These are phyloP conservation scores for Erpobdella octoculata DNA, from an alignment of 2,888 invertebrate species.

Conservation along the genomic window DNA sequence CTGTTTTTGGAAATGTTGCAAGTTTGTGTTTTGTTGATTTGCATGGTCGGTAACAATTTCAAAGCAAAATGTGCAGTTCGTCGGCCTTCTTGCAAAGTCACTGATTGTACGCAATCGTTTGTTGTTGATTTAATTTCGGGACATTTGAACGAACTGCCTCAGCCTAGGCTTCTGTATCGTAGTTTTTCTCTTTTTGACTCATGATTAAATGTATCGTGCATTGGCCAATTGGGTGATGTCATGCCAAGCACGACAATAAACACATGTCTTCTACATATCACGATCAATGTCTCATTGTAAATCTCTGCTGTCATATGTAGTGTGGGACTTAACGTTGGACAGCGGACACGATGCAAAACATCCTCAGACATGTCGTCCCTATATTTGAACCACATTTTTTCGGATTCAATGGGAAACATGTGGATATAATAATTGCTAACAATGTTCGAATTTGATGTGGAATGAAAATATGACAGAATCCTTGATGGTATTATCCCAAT, in stretches of 20 bases:
- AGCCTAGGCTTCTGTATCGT: background rate
- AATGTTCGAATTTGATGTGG: background rate
- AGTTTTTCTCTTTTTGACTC: background rate
- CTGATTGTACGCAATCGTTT: background rate
- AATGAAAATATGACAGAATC: background rate
- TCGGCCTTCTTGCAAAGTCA: background rate
- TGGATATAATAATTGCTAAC: background rate
- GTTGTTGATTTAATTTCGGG: background rate
- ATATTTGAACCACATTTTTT: background rate
- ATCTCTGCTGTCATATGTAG: background rate
- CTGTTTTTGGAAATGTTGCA: background rate
- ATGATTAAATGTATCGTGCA: background rate
- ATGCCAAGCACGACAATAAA: background rate
- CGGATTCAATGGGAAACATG: background rate
- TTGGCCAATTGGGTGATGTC: background rate
- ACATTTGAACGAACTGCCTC: background rate
- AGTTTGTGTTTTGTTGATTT: background rate
- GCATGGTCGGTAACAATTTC: background rate
- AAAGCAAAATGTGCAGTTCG: background rate
- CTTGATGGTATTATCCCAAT: background rate
- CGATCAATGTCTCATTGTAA: slow-evolving; percentile 1
- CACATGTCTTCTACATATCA: background rate
- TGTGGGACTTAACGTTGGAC: background rate
- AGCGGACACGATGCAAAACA: background rate
- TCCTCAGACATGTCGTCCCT: slow-evolving; percentile 2